Base-by-base conservation (phyloP, 2,888 invertebrate genomes). In the Salpingus planirostris region DNA sequence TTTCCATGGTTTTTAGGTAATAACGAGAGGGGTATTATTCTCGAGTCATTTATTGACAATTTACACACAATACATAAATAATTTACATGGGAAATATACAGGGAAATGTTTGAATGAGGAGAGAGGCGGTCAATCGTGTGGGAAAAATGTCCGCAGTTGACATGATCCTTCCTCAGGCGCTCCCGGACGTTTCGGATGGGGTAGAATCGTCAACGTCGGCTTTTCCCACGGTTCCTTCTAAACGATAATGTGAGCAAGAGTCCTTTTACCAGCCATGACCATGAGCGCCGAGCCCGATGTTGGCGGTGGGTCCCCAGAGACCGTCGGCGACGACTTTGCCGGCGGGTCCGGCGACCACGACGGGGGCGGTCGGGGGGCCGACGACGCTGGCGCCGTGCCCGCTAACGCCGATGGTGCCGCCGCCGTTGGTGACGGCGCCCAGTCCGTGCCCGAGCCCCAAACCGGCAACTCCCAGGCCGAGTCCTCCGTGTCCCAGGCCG, bases 381-480 rank as follows among this genome's bases (percentile, higher is more conserved):
- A 44, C 41, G 10, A 58, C 47, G 13, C 50, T 45, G 29, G 54
- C 57, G 27, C 57, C 58, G 27, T 52, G 55, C 8, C 47, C 56
- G 24, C 46, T 47, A 12, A 46, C 50, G 30, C 41, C 37, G n/a
- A 52, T 35, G 15, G 47, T 35, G 27, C 49, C 50, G 15, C 44
- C 43, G 37, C 44, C 43, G 24, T 35, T 34, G 7, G 44, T 44
- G 28, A 44, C 14, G 29, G 25, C 38, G 7, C 23, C 38, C 12
- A 25, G 26, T 12, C 27, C 27, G 14, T 27, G 27, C n/a, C 27
- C 27, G 14, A 27, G 13, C n/a, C 27, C 27, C n/a, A 27, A 15
- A 13, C 27, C 27, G 23, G 22, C 23, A 13, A 31, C 25, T 26
- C 36, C 39, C n/a, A 21, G 31, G 7, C 26, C 35, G 24, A 11